A percentile compares a stretch with the other conserved stretches of the same genome.
These are phyloP conservation scores for Drosophila tanythrix DNA, from an alignment of 2,888 invertebrate species.

Conservation along the genomic window DNA sequence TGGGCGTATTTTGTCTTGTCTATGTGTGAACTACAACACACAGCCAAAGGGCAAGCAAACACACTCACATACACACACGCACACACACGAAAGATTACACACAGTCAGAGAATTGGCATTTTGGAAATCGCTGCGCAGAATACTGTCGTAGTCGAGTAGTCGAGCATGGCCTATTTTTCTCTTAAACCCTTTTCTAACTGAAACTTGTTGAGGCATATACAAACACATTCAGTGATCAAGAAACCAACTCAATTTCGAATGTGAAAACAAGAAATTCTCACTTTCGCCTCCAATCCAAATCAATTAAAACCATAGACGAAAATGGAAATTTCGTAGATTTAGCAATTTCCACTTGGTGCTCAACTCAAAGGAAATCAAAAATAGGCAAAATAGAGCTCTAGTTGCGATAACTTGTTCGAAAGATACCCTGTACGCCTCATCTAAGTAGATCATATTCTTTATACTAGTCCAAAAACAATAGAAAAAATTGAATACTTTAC, in stretches of 20 bases:
- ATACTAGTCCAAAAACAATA: not conserved
- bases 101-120: not conserved
- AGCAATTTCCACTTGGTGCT: constrained; percentile 15
- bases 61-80: not conserved
- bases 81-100: not conserved
- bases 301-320: constrained; percentile 16
- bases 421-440: not conserved
- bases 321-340: constrained; percentile 20
- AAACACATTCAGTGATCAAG: not conserved
- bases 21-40: constrained; percentile 23
- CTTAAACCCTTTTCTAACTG: not conserved
- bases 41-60: not conserved
- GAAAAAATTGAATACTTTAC: not conserved
- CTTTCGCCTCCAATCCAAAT: constrained; percentile 5
- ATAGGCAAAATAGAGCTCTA: not conserved
- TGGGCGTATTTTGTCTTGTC: constrained; percentile 50
- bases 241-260: not conserved
- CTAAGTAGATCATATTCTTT: not conserved
- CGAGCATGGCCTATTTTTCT: not conserved
- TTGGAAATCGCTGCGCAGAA: not conserved
- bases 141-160: not conserved
- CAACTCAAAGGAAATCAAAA: not conserved
- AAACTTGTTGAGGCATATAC: not conserved
- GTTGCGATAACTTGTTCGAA: not conserved
- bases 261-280: not conserved